A percentile compares a stretch with the other conserved stretches of the same genome.
Conservation (phyloP, 2,888 invertebrate genomes). For the Agonopterix arenella region DNA sequence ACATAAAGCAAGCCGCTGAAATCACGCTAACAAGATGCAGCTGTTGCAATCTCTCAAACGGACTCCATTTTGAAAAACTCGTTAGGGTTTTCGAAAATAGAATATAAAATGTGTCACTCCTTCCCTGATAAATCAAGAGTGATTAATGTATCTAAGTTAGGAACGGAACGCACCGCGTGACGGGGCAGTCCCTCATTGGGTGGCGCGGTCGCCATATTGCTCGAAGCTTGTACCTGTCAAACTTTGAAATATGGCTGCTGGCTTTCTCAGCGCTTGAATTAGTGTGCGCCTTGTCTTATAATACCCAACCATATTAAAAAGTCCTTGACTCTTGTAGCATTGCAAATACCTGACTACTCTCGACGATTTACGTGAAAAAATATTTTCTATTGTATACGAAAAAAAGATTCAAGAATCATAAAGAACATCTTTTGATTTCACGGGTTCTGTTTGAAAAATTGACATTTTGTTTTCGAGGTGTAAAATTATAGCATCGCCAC, state of each 20-base stretch:
- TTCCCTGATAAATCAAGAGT: conserved; percentile 70
- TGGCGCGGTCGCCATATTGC: conserved; percentile 74
- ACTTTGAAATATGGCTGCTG: conserved; percentile 68
- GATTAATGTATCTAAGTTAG: conserved; percentile 68
- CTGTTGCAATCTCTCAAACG: conserved; percentile 62
- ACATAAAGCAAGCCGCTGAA: conserved; percentile 58
- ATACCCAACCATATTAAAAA: conserved; percentile 52
- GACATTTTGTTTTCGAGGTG: conserved; percentile 55
- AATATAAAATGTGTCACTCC: conserved; percentile 76
- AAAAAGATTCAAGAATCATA: background rate
- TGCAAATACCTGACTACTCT: conserved; percentile 20
- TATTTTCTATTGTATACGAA: conserved; percentile 10
- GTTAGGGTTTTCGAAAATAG: conserved; percentile 71
- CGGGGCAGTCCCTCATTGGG: conserved; percentile 72
- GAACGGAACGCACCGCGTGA: conserved; percentile 63
- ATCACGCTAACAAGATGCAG: conserved; percentile 71
- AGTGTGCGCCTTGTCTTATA: conserved; percentile 67
- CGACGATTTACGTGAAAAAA: conserved; percentile 13
- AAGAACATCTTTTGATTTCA: conserved; percentile 32
- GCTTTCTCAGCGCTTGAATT: conserved; percentile 54
- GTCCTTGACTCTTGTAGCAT: conserved; percentile 32
- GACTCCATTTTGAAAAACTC: conserved; percentile 71
- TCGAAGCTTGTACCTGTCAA: conserved; percentile 74
- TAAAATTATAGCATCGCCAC: conserved; percentile 51
- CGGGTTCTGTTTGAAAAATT: conserved; percentile 44